Evolutionary conservation across 2,888 invertebrate species (phyloP).

Genomic region (Argyra leucocephala): DNA sequence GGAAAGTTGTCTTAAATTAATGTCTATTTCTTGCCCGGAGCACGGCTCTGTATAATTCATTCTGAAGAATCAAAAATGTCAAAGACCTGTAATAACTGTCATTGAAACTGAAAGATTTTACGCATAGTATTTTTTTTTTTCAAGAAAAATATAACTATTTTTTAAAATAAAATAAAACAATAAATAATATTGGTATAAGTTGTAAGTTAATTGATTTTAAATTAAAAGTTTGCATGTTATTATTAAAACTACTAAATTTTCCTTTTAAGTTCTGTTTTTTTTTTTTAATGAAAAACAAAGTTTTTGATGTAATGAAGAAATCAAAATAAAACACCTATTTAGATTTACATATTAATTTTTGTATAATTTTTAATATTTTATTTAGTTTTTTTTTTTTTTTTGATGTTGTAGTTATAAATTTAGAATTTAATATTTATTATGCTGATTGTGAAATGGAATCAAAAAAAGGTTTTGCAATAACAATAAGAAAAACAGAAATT

Average conservation of each 20-base stretch:
- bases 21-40: no score
- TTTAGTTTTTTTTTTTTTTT: background rate
- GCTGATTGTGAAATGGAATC: conserved; percentile 2
- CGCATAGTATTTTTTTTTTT: background rate
- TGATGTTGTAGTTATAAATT: background rate
- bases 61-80: background rate
- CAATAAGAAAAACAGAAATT: background rate
- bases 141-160: background rate
- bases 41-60: background rate
- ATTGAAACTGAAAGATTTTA: conserved; percentile 1
- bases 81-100: conserved; percentile 3
- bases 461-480: background rate
- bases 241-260: background rate
- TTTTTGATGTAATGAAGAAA: background rate
- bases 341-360: background rate
- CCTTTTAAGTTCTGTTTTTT: background rate
- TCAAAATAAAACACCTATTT: background rate
- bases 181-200: background rate
- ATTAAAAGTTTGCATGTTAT: background rate
- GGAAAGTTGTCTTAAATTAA: no score
- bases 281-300: background rate
- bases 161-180: background rate
- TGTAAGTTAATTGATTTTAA: background rate
- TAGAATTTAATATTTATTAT: background rate
- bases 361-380: background rate